Evolutionary conservation across 2,888 invertebrate species (phyloP).

Genomic region (Bellardia pandia): DNA sequence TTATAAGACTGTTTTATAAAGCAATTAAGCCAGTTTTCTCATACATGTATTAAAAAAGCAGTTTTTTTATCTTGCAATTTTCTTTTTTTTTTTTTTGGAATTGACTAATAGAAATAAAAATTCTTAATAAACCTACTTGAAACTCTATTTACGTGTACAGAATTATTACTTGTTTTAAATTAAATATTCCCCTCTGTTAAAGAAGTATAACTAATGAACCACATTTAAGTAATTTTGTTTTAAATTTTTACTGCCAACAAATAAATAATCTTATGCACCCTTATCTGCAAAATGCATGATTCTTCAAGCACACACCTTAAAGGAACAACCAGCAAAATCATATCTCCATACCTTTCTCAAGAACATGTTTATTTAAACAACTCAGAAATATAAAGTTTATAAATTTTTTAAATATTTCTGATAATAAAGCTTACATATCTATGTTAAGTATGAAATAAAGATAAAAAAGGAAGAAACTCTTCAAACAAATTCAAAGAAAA

Average conservation of each 20-base stretch:
- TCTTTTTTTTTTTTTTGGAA: too few relatives aligned
- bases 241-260: not conserved
- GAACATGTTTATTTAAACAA: conserved; percentile 6
- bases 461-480: conserved; percentile 19
- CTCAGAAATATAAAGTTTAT: not conserved
- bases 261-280: conserved; percentile 38
- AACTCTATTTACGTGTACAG: too few relatives aligned
- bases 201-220: not conserved
- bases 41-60: too few relatives aligned
- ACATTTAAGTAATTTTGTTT: not conserved
- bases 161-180: too few relatives aligned
- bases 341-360: not conserved
- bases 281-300: not conserved
- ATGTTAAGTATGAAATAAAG: not conserved
- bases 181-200: too few relatives aligned
- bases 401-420: conserved; percentile 7
- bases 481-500: conserved; percentile 19
- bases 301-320: conserved; percentile 6
- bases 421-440: conserved; percentile 35
- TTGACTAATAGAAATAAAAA: too few relatives aligned
- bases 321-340: not conserved
- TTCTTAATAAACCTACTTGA: too few relatives aligned
- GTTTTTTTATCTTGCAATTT: too few relatives aligned
- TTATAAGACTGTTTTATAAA: too few relatives aligned
- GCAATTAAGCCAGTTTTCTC: too few relatives aligned